Percentiles rank a stretch among this genome's conserved stretches.
These are phyloP conservation scores for Siderastrea radians DNA, from an alignment of 92 coral and sea anemone genomes.

Conservation along the genomic window DNA sequence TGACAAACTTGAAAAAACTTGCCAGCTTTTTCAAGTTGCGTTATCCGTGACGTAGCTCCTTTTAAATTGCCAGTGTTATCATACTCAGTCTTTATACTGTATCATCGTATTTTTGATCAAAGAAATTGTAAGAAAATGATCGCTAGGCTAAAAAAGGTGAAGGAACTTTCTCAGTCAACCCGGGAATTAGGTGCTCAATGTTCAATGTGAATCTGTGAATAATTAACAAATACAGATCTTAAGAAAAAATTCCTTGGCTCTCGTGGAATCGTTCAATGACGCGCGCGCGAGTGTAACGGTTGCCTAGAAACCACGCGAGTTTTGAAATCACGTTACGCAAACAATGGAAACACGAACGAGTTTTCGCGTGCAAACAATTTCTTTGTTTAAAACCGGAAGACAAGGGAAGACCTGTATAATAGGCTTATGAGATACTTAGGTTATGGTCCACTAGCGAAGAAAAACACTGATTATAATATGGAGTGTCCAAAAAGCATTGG, in stretches of 20 bases:
- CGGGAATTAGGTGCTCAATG: too few species aligned
- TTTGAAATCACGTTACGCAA: conserved; percentile 39
- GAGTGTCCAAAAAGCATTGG: conserved; percentile 12
- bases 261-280: neutral
- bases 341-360: conserved; percentile 1
- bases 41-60: too few species aligned
- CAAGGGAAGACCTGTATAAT: neutral
- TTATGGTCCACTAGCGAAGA: conserved; percentile 27
- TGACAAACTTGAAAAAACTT: too few species aligned
- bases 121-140: too few species aligned
- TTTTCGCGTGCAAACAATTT: conserved; percentile 2
- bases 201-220: too few species aligned
- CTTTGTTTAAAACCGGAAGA: conserved; percentile 2
- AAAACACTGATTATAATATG: conserved; percentile 20
- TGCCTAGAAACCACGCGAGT: conserved; percentile 34
- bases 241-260: neutral
- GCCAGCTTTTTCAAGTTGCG: too few species aligned
- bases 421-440: neutral
- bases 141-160: too few species aligned
- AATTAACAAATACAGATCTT: too few species aligned
- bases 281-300: conserved; percentile 29
- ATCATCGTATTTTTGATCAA: too few species aligned
- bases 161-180: too few species aligned
- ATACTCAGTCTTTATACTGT: too few species aligned
- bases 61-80: too few species aligned